Evolutionary conservation across 2,888 invertebrate genomes (phyloP), one percentile per base, ranked within the genome.

Genomic region (Hirtodrosophila histrioides): DNA sequence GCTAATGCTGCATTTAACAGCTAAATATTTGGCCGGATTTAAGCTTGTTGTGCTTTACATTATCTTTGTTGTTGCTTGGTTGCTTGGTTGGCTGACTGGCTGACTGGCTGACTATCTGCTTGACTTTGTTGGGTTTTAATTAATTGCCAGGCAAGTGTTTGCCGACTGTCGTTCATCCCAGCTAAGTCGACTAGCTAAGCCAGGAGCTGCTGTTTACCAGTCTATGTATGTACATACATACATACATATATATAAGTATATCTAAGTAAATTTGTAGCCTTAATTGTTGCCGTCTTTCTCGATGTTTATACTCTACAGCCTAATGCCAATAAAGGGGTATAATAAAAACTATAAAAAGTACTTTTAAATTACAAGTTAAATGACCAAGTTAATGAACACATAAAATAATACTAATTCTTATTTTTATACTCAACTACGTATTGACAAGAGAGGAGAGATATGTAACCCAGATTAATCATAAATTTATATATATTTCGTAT

Each of bases 91-190:
- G 0, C 3, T 31, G 7, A 0, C 3, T 31, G 7, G 8, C 7
- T 31, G 8, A 0, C 3, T 31, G 31, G 35, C 39, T 45, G 17
- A 31, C 29, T 53, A 41, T 24, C 33, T 40, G 56, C 43, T 43
- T 50, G 49, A 69, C 68, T 64, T 88, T 75, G 79, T 78, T 82
- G 71, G 69, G 68, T 80, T 88, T 89, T 87, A 90, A 90, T 90
- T 90, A 89, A 87, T 86, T 86, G 67, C 64, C 67, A 56, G 63
- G 53, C 61, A 63, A 77, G 69, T 80, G 66, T 63, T 77, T 65
- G 68, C 63, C 55, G 23, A 44, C 44, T 56, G 60, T 33, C 36
- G 39, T 61, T 69, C 50, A 69, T 57, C 56, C 60, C 53, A 31
- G 57, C 50, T 68, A 68, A 78, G 69, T 49, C 48, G 45, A 5